Evolutionary conservation across 2,113 vertebrate species (phyloP).

Genomic region (Morone saxatilis): DNA sequence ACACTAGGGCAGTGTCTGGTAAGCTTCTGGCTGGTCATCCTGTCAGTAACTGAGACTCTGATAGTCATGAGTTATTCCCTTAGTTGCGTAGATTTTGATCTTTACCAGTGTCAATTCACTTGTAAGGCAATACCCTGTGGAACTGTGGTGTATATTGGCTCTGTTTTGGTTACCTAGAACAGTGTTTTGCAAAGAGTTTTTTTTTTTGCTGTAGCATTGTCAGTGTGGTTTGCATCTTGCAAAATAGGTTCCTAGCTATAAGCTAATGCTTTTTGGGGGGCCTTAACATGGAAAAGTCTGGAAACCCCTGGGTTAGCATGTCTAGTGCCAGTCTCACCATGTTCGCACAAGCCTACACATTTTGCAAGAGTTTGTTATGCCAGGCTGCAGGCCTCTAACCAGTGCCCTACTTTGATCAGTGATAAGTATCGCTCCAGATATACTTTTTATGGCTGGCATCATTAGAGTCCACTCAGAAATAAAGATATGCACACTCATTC

Average conservation of each 20-base stretch:
- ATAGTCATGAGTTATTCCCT: slow-evolving; percentile 9
- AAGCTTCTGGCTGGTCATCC: slow-evolving; percentile 31
- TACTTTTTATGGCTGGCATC: slow-evolving; percentile 41
- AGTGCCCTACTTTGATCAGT: slow-evolving; percentile 61
- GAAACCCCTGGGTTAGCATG: not conserved
- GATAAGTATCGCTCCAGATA: slow-evolving; percentile 29
- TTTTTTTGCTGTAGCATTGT: too few relatives aligned
- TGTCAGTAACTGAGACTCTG: slow-evolving; percentile 54
- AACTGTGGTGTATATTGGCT: slow-evolving; percentile 42
- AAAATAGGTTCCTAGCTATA: too few relatives aligned
- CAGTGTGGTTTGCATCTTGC: too few relatives aligned
- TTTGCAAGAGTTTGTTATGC: slow-evolving; percentile 1
- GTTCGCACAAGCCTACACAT: not conserved
- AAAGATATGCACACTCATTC: slow-evolving; percentile 47
- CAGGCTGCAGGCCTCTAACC: slow-evolving; percentile 24
- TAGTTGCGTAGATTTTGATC: slow-evolving; percentile 41
- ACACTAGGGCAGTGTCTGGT: not conserved
- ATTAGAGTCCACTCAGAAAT: slow-evolving; percentile 45
- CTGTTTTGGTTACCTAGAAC: slow-evolving; percentile 24
- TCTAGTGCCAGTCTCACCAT: slow-evolving; percentile 16
- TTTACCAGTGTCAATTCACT: slow-evolving; percentile 51
- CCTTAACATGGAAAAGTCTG: too few relatives aligned
- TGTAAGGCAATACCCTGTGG: slow-evolving; percentile 46
- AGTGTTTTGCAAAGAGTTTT: too few relatives aligned
- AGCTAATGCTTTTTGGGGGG: too few relatives aligned